Conservation (phyloP, 2,113 vertebrate species). For the Pelvicachromis taeniatus region DNA sequence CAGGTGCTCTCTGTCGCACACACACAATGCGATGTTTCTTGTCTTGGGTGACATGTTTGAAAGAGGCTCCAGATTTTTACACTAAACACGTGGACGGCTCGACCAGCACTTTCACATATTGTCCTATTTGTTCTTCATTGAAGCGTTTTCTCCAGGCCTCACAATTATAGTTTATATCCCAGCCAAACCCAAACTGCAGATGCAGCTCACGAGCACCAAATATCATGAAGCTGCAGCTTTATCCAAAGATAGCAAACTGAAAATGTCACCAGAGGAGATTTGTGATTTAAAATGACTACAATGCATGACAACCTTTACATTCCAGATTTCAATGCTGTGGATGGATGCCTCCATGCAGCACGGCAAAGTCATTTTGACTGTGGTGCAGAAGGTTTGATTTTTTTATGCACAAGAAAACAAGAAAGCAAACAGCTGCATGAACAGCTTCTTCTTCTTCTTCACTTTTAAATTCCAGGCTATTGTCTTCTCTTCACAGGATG, state of each 20-base stretch:
- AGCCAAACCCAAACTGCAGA: neutral
- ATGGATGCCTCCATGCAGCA: fast-evolving
- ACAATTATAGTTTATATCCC: neutral
- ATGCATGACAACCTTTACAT: neutral
- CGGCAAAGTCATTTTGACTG: fast-evolving
- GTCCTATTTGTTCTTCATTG: neutral
- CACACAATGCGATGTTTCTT: neutral
- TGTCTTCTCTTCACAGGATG: neutral
- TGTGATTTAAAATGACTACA: neutral
- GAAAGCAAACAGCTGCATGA: neutral
- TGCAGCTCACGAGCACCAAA: neutral
- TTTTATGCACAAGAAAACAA: neutral
- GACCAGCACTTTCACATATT: neutral
- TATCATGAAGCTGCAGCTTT: neutral
- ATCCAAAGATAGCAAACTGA: neutral
- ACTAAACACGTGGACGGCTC: neutral
- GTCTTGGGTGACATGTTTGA: neutral
- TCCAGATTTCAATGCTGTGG: neutral
- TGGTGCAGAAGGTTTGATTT: fast-evolving
- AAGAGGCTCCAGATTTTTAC: neutral
- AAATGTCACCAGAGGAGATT: neutral
- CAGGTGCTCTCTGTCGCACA: neutral
- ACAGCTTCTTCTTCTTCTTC: neutral
- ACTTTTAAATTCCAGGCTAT: neutral
- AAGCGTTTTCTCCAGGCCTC: neutral